Percentiles rank a stretch among this genome's conserved stretches.
These are phyloP conservation scores for Contarinia nasturtii DNA, from an alignment of 1,140 invertebrate species.

Conservation along the genomic window DNA sequence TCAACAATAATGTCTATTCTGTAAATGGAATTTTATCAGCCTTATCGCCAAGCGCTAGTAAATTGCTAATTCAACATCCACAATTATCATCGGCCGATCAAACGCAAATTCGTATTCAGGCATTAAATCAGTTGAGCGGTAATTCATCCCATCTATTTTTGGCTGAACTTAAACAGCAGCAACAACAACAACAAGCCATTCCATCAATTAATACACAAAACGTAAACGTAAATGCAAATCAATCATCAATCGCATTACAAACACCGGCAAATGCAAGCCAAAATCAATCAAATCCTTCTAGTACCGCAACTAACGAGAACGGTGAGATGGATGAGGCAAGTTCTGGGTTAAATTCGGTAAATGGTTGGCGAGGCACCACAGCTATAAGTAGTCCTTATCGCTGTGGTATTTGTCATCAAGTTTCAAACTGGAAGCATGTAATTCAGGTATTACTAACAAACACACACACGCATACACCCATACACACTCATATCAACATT, in stretches of 20 bases:
- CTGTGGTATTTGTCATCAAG: slow-evolving; percentile 53
- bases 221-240: too few relatives aligned
- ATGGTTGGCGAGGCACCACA: slow-evolving; percentile 17
- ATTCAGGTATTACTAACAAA: slow-evolving; percentile 39
- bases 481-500: background rate
- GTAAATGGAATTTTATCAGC: too few relatives aligned
- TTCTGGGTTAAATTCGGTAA: slow-evolving; percentile 8
- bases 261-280: slow-evolving; percentile 8
- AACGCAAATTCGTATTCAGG: background rate
- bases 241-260: slow-evolving; percentile 4
- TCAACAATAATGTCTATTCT: slow-evolving; percentile 9
- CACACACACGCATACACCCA: background rate
- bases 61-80: too few relatives aligned
- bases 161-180: background rate
- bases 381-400: slow-evolving; percentile 31
- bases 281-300: too few relatives aligned
- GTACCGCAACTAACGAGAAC: slow-evolving; percentile 3
- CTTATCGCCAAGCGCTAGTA: too few relatives aligned
- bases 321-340: slow-evolving; percentile 15
- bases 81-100: background rate
- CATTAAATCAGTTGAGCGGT: background rate
- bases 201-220: background rate
- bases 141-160: background rate
- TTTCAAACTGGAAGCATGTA: slow-evolving; percentile 63
- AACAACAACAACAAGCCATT: background rate